Base-by-base conservation (phyloP, 2,888 invertebrate genomes). In the Callimorpha dominula region DNA sequence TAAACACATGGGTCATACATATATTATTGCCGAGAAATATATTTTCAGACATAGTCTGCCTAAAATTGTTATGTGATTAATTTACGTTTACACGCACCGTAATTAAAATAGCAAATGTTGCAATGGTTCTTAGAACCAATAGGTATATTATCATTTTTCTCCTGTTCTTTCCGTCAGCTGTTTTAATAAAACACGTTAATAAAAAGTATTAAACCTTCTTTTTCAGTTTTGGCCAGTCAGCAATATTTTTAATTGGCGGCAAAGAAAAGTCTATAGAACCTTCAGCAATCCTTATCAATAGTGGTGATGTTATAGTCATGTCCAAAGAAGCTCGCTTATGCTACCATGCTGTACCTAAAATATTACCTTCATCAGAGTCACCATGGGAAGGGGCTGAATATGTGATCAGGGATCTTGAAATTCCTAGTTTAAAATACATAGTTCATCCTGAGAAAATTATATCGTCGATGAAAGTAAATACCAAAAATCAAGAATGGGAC, bases 241-340 rank as follows among this genome's bases (percentile, higher is more conserved):
- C 99, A 17, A 97, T 99, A 86, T 99, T 99, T 92, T 95, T 99
- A 57, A 96, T 99, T 80, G 99, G 99, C 40, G 99, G 99, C 0
- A 90, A 90, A 81, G 97, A 97, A 0, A 97, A 97, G 84, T 96
- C 97, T 54, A 96, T 96, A 68, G 94, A 96, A 86, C 97, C 98
- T 4, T 94, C 96, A 31, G 97, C 98, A 0, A 87, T 99, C 70
- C 96, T 97, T 85, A 93, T 99, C 4, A 96, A 97, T 73, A 98
- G 98, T 92, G 99, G 99, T 0, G 99, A 99, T 92, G 96, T 99
- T 71, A 93, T 99, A 52, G 93, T 99, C 0, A 99, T 99, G 99
- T 97, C 98, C 4, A 97, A 97, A 76, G 96, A 97, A 82, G 97
- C 98, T 1, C 96, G 99, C 71, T 95, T 98, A 3, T 97, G 97